Conservation (phyloP, 2,888 invertebrate species). For the Euplexia lucipara region DNA sequence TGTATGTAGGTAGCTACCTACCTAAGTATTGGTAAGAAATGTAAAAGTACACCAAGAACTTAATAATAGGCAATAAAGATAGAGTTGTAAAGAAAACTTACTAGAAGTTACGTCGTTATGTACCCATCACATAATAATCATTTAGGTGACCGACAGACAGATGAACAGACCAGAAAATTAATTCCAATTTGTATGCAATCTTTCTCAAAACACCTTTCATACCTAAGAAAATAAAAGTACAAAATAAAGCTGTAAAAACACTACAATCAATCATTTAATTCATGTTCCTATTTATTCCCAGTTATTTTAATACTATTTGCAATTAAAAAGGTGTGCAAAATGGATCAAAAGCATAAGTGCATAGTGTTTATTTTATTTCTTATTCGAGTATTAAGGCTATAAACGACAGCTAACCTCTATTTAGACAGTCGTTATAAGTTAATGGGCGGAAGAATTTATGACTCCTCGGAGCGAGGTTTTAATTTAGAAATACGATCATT, state of each 20-base stretch:
- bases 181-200: slow-evolving; percentile 6
- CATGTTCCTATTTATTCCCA: background rate
- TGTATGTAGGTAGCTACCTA: too few species aligned
- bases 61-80: slow-evolving; percentile 7
- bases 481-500: slow-evolving; percentile 86
- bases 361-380: slow-evolving; percentile 73
- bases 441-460: slow-evolving; percentile 88
- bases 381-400: slow-evolving; percentile 82
- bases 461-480: slow-evolving; percentile 81
- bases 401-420: slow-evolving; percentile 87
- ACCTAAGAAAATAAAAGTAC: background rate
- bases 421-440: slow-evolving; percentile 89
- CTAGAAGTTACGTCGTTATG: background rate
- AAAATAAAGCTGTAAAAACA: slow-evolving; percentile 1
- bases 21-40: background rate
- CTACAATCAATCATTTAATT: slow-evolving; percentile 30
- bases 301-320: slow-evolving; percentile 32
- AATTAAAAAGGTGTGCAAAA: slow-evolving; percentile 66
- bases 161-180: background rate
- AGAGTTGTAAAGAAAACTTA: slow-evolving; percentile 1
- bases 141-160: background rate
- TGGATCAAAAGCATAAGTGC: slow-evolving; percentile 74
- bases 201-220: slow-evolving; percentile 25
- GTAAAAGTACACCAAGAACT: background rate
- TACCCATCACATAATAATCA: background rate